Conservation (phyloP, 2,797 vertebrate species). For the Nyctibius grandis region DNA sequence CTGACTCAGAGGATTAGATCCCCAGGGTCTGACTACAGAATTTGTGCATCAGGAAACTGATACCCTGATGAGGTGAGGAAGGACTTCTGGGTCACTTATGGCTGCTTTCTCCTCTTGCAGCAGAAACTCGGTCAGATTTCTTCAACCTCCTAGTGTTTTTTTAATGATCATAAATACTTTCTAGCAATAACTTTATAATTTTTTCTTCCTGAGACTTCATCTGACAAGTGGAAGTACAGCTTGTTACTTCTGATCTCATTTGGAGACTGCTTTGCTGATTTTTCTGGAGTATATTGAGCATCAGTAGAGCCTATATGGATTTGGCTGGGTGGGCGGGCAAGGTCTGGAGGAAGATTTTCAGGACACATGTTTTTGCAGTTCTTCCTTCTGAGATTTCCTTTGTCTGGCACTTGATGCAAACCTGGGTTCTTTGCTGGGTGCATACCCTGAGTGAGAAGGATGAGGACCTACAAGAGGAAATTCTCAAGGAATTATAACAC, state of each 20-base stretch:
- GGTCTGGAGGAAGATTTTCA: neutral
- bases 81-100: neutral
- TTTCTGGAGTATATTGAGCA: neutral
- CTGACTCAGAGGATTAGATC: neutral
- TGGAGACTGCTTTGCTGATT: neutral
- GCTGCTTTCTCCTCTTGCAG: neutral
- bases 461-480: neutral
- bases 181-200: neutral
- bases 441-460: neutral
- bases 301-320: neutral
- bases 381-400: neutral
- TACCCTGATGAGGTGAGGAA: neutral
- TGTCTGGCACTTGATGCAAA: neutral
- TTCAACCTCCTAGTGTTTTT: neutral
- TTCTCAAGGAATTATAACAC: neutral
- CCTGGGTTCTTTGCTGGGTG: neutral
- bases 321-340: neutral
- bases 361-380: neutral
- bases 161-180: neutral
- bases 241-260: neutral
- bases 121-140: neutral
- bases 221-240: neutral
- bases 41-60: neutral
- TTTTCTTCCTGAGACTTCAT: neutral
- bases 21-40: neutral